These are phyloP conservation scores for Tyrannus savana DNA, from an alignment of 2,113 vertebrate genomes.

Conservation along the genomic window DNA sequence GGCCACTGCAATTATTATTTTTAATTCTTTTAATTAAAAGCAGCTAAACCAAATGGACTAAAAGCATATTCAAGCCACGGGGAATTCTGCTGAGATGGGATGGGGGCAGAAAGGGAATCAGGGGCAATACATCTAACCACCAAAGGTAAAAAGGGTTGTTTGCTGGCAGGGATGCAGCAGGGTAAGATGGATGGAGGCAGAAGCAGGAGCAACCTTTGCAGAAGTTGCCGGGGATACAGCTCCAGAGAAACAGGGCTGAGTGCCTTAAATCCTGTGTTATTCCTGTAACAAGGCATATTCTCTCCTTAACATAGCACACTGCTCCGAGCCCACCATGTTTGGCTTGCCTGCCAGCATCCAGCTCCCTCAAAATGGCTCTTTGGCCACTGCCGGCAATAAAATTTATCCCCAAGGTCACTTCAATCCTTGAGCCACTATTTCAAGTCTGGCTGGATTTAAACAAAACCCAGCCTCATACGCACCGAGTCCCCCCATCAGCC, in stretches of 20 bases:
- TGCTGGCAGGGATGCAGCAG: fast-evolving
- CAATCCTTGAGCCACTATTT: not conserved
- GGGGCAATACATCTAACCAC: not conserved
- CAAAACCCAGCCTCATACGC: not conserved
- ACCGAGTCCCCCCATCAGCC: not conserved
- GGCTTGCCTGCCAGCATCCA: not conserved
- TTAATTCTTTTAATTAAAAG: not conserved
- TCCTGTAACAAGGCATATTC: not conserved
- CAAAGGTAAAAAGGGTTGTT: not conserved
- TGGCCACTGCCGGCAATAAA: not conserved
- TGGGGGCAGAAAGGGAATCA: not conserved
- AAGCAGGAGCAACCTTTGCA: not conserved
- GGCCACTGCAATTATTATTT: not conserved
- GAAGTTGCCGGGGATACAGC: not conserved
- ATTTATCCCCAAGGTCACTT: constrained; percentile 56
- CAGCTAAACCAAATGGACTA: not conserved
- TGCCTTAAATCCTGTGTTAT: not conserved
- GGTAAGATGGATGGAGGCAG: not conserved
- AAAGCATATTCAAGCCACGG: not conserved
- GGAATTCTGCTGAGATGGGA: not conserved
- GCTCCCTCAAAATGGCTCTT: constrained; percentile 58
- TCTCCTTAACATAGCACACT: fast-evolving
- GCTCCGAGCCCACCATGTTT: not conserved
- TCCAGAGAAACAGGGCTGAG: not conserved
- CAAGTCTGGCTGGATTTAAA: not conserved